Evolutionary conservation across 2,888 invertebrate genomes (phyloP).

Genomic region (Aspidapion aeneum): DNA sequence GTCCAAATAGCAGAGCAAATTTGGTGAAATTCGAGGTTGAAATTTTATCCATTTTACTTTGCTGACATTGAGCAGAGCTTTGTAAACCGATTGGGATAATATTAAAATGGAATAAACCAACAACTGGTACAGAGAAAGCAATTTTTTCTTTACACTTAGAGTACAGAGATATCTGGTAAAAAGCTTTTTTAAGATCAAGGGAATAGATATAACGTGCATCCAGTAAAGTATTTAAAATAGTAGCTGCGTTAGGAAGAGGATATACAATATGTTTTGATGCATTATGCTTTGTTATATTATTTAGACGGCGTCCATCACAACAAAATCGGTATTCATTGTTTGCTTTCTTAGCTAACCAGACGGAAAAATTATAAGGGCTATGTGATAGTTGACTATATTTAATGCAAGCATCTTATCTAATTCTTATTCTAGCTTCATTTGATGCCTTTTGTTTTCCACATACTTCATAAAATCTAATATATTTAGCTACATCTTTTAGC

Average conservation of each 20-base stretch:
- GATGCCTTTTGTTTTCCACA: slow-evolving; percentile 4
- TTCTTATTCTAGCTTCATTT: background rate
- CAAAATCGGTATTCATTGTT: background rate
- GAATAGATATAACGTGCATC: too few relatives aligned
- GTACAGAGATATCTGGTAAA: background rate
- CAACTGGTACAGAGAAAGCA: background rate
- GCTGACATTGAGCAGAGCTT: background rate
- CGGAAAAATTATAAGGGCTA: background rate
- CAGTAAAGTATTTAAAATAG: too few relatives aligned
- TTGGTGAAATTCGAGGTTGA: background rate
- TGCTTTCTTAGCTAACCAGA: background rate
- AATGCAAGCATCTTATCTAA: slow-evolving; percentile 8
- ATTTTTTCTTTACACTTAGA: background rate
- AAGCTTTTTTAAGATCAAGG: background rate
- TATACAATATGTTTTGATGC: too few relatives aligned
- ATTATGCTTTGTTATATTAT: too few relatives aligned
- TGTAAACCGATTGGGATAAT: background rate
- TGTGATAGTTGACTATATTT: slow-evolving; percentile 22
- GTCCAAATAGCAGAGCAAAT: background rate
- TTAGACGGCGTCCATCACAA: too few relatives aligned
- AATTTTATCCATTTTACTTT: background rate
- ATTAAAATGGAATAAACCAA: background rate
- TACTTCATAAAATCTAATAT: background rate
- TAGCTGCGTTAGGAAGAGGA: too few relatives aligned
- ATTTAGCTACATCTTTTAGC: background rate